These are phyloP conservation scores for Morphnarchus princeps DNA, from an alignment of 2,113 vertebrate genomes.

Conservation along the genomic window DNA sequence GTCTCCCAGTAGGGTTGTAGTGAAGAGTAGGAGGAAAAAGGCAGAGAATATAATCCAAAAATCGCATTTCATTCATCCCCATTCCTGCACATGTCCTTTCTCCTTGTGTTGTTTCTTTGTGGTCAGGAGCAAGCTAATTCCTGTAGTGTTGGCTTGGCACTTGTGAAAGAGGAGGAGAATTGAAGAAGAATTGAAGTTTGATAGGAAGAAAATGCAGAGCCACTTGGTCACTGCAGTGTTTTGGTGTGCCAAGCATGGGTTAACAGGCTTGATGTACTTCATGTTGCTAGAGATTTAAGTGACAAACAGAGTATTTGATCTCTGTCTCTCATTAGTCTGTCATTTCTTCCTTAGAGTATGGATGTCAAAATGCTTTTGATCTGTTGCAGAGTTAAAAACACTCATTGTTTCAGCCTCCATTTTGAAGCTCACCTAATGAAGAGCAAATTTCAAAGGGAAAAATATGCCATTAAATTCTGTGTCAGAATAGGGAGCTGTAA, in stretches of 20 bases:
- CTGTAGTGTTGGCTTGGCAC: neutral
- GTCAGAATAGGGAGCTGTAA: neutral
- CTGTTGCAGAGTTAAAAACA: neutral
- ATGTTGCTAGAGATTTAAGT: neutral
- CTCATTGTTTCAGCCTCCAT: neutral
- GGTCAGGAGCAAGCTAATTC: neutral
- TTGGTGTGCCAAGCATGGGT: neutral
- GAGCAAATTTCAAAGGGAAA: neutral
- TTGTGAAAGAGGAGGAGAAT: neutral
- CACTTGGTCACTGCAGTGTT: neutral
- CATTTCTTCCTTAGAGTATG: neutral
- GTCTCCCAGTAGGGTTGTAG: neutral
- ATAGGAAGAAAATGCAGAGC: no score
- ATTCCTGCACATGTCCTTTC: neutral
- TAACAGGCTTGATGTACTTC: neutral
- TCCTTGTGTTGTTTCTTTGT: neutral
- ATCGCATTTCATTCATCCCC: neutral
- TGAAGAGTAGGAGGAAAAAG: neutral
- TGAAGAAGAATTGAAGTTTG: neutral
- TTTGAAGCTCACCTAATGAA: conserved; percentile 6
- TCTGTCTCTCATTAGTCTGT: neutral
- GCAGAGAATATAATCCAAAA: neutral
- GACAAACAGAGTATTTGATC: conserved; percentile 21
- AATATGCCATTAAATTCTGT: neutral
- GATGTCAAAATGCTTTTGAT: neutral